Conservation (phyloP, 2,113 vertebrate genomes). For the Ochotona princeps region DNA sequence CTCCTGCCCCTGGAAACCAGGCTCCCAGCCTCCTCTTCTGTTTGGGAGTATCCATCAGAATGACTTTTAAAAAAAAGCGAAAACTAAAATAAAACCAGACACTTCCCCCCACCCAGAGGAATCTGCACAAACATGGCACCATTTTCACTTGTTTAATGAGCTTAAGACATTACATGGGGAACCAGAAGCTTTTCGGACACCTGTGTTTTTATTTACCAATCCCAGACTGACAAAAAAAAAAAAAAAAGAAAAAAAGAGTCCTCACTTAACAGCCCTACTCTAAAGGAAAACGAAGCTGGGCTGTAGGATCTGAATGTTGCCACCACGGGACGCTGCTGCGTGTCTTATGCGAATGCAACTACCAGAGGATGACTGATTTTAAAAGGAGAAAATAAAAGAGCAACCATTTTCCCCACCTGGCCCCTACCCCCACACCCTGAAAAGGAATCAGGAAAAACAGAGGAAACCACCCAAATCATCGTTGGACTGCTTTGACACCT, state of each 20-base stretch:
- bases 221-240: constrained; percentile 59
- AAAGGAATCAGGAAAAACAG: constrained; percentile 78
- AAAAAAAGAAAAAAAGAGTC: not conserved
- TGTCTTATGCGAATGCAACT: constrained; percentile 83
- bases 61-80: constrained; percentile 58
- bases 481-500: constrained; percentile 71
- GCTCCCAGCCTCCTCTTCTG: constrained; percentile 83
- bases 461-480: constrained; percentile 73
- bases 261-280: constrained; percentile 27
- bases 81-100: constrained; percentile 58
- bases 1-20: constrained; percentile 80
- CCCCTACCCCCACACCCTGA: constrained; percentile 67
- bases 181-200: constrained; percentile 82
- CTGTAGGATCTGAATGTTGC: constrained; percentile 79
- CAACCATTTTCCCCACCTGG: constrained; percentile 20
- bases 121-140: constrained; percentile 83
- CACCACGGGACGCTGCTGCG: constrained; percentile 79
- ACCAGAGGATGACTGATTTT: constrained; percentile 71
- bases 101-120: constrained; percentile 78
- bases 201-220: constrained; percentile 85
- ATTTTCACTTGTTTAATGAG: constrained; percentile 88
- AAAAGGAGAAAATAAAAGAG: constrained; percentile 36
- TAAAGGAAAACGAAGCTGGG: constrained; percentile 57
- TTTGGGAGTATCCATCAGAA: constrained; percentile 84
- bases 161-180: constrained; percentile 85